Evolutionary conservation across 2,113 vertebrate genomes (phyloP).

Genomic region (Lota lota): DNA sequence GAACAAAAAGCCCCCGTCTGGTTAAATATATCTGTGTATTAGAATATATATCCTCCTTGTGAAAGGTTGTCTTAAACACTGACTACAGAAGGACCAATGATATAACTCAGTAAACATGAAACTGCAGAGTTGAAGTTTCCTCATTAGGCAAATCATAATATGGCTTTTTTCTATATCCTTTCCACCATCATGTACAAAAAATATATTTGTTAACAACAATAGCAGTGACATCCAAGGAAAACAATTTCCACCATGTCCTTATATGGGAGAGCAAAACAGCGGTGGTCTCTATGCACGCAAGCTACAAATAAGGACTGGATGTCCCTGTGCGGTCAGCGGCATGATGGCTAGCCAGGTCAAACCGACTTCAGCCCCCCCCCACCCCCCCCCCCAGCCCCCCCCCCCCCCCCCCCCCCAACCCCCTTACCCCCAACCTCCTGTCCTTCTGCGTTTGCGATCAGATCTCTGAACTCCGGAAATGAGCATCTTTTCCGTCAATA

Average conservation of each 20-base stretch:
- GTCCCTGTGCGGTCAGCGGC: background rate
- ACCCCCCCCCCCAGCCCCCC: background rate
- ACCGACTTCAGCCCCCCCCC: background rate
- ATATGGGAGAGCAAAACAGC: background rate
- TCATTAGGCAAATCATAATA: constrained; percentile 10
- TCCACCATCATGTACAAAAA: background rate
- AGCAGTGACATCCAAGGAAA: background rate
- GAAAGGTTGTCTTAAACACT: constrained; percentile 4
- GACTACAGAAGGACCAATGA: constrained; percentile 21
- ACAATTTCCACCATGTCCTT: background rate
- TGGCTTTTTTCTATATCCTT: background rate
- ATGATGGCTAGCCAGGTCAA: background rate
- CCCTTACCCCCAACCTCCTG: constrained; percentile 30
- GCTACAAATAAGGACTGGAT: background rate
- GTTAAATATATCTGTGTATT: constrained; percentile 39
- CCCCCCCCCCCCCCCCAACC: constrained; percentile 32
- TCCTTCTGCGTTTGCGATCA: constrained; percentile 6
- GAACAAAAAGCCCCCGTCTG: constrained; percentile 22
- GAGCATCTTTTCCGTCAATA: constrained; percentile 54
- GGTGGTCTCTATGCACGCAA: background rate
- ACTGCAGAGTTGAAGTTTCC: constrained; percentile 11
- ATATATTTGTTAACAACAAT: background rate
- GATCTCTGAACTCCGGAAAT: constrained; percentile 46
- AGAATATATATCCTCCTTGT: constrained; percentile 13
- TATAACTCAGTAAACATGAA: constrained; percentile 26